These are phyloP conservation scores for Lucinisca nassula DNA, from an alignment of 2,888 invertebrate genomes.

Conservation along the genomic window DNA sequence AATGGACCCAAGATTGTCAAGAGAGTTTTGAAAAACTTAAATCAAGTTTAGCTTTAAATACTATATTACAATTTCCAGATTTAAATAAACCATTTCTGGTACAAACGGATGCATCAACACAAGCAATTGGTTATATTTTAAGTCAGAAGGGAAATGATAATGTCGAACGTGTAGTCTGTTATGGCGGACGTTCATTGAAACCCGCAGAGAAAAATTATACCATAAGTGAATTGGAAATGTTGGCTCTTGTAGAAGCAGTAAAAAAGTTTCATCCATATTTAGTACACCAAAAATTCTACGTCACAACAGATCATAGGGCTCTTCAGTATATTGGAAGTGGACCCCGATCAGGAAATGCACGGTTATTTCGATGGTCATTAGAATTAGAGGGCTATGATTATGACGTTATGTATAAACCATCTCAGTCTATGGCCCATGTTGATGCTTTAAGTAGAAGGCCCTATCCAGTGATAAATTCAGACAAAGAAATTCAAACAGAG, in stretches of 20 bases:
- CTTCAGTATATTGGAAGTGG: neutral
- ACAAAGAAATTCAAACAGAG: no score
- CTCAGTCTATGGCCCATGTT: neutral
- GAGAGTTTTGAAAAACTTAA: neutral
- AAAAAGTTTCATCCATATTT: neutral
- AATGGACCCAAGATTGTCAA: neutral
- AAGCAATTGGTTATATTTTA: neutral
- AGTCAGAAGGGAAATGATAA: neutral
- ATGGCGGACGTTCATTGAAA: neutral
- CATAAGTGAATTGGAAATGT: neutral
- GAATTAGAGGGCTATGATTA: neutral
- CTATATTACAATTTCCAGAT: neutral
- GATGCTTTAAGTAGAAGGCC: neutral
- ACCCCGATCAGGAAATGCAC: neutral
- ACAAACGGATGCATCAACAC: neutral
- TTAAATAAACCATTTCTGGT: neutral
- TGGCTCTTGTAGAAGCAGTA: neutral
- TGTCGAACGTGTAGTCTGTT: neutral
- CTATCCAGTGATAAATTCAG: no score
- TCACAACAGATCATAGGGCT: neutral
- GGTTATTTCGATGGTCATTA: neutral
- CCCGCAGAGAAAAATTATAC: neutral
- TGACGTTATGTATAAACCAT: neutral
- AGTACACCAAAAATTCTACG: neutral
- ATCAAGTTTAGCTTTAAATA: neutral